Percentiles rank a stretch among this genome's conserved stretches.
Conservation (phyloP, 2,888 invertebrate genomes). For the Calephelis perditalis region DNA sequence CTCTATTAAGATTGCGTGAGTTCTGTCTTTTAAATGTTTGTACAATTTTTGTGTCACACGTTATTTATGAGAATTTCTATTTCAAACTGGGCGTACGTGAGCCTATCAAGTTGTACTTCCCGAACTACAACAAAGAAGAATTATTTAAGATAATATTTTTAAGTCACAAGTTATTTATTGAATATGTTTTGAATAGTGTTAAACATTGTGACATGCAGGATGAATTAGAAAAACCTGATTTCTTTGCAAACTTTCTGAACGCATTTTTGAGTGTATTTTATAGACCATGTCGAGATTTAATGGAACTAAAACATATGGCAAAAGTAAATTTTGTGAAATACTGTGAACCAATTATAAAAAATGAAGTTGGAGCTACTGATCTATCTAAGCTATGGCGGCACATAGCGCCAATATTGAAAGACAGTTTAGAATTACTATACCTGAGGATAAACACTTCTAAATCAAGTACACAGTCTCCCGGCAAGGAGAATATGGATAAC, state of each 20-base stretch:
- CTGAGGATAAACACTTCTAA: conserved; percentile 77
- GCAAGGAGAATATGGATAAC: conserved; percentile 52
- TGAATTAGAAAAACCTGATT: conserved; percentile 64
- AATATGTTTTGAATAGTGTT: conserved; percentile 46
- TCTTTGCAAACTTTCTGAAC: conserved; percentile 89
- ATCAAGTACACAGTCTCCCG: conserved; percentile 42
- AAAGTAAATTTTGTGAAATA: conserved; percentile 86
- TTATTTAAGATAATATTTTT: conserved; percentile 66
- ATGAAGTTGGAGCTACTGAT: conserved; percentile 80
- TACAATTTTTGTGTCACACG: conserved; percentile 86
- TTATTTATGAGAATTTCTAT: conserved; percentile 89
- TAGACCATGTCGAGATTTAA: conserved; percentile 89
- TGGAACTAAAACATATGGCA: conserved; percentile 90
- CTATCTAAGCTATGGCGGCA: conserved; percentile 87
- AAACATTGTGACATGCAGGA: conserved; percentile 42
- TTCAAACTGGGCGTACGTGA: conserved; percentile 83
- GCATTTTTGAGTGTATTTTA: conserved; percentile 91
- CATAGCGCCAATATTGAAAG: conserved; percentile 85
- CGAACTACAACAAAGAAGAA: conserved; percentile 89
- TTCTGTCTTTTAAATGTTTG: conserved; percentile 84
- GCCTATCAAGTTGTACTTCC: conserved; percentile 85
- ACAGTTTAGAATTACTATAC: conserved; percentile 87
- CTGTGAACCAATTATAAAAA: conserved; percentile 85
- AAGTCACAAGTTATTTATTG: conserved; percentile 51
- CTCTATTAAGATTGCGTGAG: conserved; percentile 85